Evolutionary conservation across 2,113 vertebrate genomes (phyloP), one percentile per base, ranked within the genome.

Genomic region (Sapajus apella): DNA sequence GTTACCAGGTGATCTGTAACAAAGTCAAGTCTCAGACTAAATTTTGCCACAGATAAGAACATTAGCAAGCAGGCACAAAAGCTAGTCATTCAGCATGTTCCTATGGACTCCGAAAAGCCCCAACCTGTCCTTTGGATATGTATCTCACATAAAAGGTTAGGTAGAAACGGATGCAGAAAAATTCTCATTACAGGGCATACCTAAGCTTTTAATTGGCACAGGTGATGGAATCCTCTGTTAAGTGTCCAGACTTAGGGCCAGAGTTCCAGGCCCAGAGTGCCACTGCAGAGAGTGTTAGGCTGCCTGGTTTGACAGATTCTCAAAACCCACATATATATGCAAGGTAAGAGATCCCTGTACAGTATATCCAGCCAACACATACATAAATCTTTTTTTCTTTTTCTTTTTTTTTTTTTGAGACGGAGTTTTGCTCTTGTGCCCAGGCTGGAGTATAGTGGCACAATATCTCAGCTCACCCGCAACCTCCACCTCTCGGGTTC

Each of bases 1-100:
- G 61, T 50, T 93, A 23, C 92, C 25, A 25, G 27, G 61, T 50
- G 4, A 52, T 95, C 56, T 93, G 30, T 76, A 90, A 84, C 23
- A 87, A 86, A 66, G 64, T 87, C 58, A 87, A 90, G 58, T 58
- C 84, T 90, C 30, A 73, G 81, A 77, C 73, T 64, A 90, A 50
- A 76, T 84, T 66, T 61, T 95, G 64, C 83, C 35, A 58, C 56
- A 90, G 25, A 12, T 50, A 3, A 25, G 64, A 87, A 84, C 32
- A 43, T 40, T 83, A 93, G 75, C 64, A 87, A n/a, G 25, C 40
- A 35, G 68, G 32, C 87, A 43, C 27, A 13, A 68, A 76, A 94
- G 61, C 52, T 56, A 55, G 79, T 35, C 14, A 9, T 82, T 81
- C 12, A 68, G 0, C 25, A 35, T 91, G 20, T 90, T 92, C 58